Evolutionary conservation across 2,888 invertebrate species (phyloP).

Genomic region (Imbricaverruca yamaguchii): DNA sequence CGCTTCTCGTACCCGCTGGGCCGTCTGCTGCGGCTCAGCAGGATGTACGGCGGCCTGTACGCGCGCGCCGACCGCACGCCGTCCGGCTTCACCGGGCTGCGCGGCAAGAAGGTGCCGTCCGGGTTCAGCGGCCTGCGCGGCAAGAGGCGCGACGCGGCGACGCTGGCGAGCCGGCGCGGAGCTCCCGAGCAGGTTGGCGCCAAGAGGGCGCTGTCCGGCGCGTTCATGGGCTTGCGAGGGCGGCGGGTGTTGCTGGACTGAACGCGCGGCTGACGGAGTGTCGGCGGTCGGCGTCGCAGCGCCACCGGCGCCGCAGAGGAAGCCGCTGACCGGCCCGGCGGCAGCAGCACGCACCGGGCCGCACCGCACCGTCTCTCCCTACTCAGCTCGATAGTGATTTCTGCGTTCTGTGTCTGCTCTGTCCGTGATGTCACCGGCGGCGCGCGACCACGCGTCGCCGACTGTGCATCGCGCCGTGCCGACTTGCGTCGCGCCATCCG

Average conservation of each 20-base stretch:
- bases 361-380: neutral
- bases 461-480: too few relatives aligned
- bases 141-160: neutral
- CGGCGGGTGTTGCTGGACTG: neutral
- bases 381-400: neutral
- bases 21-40: neutral
- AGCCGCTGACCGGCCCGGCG: neutral
- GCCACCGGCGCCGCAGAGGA: neutral
- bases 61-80: neutral
- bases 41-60: neutral
- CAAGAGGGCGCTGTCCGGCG: neutral
- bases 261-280: neutral
- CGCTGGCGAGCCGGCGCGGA: neutral
- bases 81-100: neutral
- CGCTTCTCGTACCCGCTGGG: neutral
- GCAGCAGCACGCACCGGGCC: neutral
- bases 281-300: neutral
- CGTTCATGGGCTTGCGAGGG: neutral
- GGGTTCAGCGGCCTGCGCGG: neutral
- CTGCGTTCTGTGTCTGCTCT: too few relatives aligned
- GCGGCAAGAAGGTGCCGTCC: neutral
- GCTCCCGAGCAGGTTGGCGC: neutral
- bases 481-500: too few relatives aligned
- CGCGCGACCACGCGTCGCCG: too few relatives aligned
- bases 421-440: too few relatives aligned